Evolutionary conservation across 2,888 invertebrate genomes (phyloP).

Genomic region (Nemurella pictetii): DNA sequence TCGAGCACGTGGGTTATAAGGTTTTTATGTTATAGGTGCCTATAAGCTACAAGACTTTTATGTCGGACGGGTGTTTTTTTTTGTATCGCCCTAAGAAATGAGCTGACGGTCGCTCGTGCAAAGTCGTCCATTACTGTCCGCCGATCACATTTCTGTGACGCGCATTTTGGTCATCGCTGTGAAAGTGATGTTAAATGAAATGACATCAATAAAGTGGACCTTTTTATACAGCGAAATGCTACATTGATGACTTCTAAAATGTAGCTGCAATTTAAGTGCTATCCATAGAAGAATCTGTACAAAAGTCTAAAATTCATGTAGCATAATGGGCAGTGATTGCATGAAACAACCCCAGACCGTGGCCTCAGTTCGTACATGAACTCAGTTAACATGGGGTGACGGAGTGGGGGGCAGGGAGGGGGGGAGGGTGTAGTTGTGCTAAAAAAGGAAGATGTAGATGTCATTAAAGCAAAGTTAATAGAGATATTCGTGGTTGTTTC

Average conservation of each 20-base stretch:
- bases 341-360: background rate
- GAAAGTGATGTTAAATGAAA: background rate
- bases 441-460: conserved; percentile 16
- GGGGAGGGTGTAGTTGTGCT: background rate
- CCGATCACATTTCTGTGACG: background rate
- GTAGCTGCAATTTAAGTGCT: background rate
- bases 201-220: background rate
- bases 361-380: background rate
- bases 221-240: background rate
- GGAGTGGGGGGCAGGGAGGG: background rate
- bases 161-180: background rate
- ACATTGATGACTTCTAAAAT: background rate
- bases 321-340: background rate
- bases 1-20: background rate
- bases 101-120: background rate
- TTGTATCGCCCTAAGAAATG: background rate
- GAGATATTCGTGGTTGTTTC: conserved; percentile 10
- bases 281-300: background rate
- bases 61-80: background rate
- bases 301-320: background rate
- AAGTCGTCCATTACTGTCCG: background rate
- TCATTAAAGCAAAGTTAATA: conserved; percentile 3
- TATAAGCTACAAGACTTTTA: background rate
- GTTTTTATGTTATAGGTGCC: background rate
- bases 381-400: background rate